Percentiles rank a stretch among this genome's conserved stretches.
Evolutionary conservation across 2,113 vertebrate genomes (phyloP).

Genomic region (Tyrannus savana): DNA sequence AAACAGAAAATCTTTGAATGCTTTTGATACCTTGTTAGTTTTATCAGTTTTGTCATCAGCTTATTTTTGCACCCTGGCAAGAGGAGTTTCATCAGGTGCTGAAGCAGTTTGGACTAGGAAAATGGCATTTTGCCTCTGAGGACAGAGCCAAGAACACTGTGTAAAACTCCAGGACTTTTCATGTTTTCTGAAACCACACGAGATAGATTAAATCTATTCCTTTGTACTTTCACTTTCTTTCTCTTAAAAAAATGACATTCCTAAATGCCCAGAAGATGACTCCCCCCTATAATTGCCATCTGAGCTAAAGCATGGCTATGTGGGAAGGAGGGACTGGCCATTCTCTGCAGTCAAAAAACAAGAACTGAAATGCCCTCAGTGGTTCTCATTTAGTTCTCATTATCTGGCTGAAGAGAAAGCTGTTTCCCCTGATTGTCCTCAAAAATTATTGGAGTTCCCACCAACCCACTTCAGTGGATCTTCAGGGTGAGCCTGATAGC

Average conservation of each 20-base stretch:
- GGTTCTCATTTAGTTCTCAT: neutral
- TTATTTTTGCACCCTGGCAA: constrained; percentile 26
- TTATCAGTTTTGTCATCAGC: constrained; percentile 21
- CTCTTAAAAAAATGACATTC: neutral
- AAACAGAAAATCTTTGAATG: neutral
- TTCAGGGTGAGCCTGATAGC: neutral
- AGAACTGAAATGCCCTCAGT: neutral
- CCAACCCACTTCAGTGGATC: neutral
- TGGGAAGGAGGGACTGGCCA: neutral
- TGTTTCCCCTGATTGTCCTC: neutral
- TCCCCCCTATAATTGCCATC: neutral
- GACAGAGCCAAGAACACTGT: neutral
- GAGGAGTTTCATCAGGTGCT: constrained; percentile 42
- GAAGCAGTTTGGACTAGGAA: constrained; percentile 16
- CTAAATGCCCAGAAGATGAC: neutral
- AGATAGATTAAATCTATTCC: neutral
- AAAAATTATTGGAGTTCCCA: neutral
- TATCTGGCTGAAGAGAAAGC: neutral
- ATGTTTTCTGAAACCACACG: constrained; percentile 16
- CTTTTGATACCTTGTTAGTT: constrained; percentile 35
- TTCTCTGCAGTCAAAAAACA: neutral
- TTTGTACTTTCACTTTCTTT: constrained; percentile 32
- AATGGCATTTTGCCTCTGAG: neutral
- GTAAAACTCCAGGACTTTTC: neutral
- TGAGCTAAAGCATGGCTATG: neutral